Percentiles rank a stretch among this genome's conserved stretches.
These are phyloP conservation scores for Mormyrus lacerda DNA, from an alignment of 2,113 vertebrate genomes.

Conservation along the genomic window DNA sequence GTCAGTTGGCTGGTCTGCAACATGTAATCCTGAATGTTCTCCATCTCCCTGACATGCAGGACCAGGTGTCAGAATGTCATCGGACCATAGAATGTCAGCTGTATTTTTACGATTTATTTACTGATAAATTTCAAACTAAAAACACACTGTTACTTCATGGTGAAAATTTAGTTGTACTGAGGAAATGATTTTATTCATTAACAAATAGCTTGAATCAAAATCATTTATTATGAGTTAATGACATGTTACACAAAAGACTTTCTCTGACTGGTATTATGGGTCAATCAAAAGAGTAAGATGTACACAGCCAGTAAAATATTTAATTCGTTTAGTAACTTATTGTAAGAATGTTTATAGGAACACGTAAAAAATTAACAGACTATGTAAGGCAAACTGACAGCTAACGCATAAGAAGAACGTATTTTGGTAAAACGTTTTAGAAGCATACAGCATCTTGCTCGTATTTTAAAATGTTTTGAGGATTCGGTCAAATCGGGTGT, in stretches of 20 bases:
- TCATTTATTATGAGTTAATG: background rate
- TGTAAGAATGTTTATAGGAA: background rate
- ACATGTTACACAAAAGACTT: background rate
- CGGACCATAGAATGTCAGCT: background rate
- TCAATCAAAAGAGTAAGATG: background rate
- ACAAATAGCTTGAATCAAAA: background rate
- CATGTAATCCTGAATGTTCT: background rate
- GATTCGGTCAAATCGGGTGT: background rate
- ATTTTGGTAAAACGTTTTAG: background rate
- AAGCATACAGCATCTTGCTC: background rate
- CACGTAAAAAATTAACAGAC: background rate
- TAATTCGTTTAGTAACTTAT: background rate
- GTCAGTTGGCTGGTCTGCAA: background rate
- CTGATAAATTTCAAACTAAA: background rate
- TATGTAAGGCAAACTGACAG: background rate
- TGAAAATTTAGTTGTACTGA: background rate
- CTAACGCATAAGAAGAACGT: background rate
- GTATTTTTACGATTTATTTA: background rate
- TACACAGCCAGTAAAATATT: background rate
- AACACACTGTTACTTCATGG: background rate
- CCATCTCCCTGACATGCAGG: background rate
- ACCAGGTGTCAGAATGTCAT: background rate
- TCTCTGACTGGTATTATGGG: background rate
- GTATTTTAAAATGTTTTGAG: background rate
- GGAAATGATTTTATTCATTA: background rate